phyloP scores from a whole-genome alignment of 2,797 vertebrate genomes.

The Chromis chromis region DNA sequence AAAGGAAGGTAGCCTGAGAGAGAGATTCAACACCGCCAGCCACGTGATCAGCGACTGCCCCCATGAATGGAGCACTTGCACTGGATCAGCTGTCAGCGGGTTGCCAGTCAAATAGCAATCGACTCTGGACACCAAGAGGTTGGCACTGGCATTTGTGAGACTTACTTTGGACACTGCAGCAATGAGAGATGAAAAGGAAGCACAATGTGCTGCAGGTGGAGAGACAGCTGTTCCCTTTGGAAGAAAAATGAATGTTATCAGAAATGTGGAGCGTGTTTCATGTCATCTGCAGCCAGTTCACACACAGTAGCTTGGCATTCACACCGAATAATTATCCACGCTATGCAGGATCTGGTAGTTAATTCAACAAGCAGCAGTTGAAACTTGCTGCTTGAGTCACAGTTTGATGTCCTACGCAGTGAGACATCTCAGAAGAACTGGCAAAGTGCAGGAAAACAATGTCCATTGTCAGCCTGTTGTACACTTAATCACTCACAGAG shows the following conservation, averaged over 20 bases:
- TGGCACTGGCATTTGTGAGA: not conserved
- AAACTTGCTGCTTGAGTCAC: slow-evolving; percentile 2
- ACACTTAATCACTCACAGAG: slow-evolving; percentile 23
- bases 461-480: not conserved
- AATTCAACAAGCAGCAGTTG: not conserved
- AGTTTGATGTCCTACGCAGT: slow-evolving; percentile 3
- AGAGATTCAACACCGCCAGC: slow-evolving; percentile 15
- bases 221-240: slow-evolving; percentile 13
- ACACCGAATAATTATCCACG: not conserved
- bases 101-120: not conserved
- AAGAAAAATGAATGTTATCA: slow-evolving; percentile 12
- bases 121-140: not conserved
- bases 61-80: slow-evolving; percentile 22
- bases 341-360: not conserved
- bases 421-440: slow-evolving; percentile 22
- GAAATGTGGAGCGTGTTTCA: slow-evolving; percentile 10
- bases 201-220: slow-evolving; percentile 5
- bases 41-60: slow-evolving; percentile 6
- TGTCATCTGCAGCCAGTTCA: not conserved
- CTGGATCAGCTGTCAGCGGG: slow-evolving; percentile 34
- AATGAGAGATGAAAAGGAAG: slow-evolving; percentile 4
- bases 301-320: not conserved
- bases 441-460: not conserved
- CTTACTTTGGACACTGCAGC: slow-evolving; percentile 6
- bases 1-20: slow-evolving; percentile 40